Evolutionary conservation across 2,113 vertebrate genomes (phyloP).

Genomic region (Anarrhichthys ocellatus): DNA sequence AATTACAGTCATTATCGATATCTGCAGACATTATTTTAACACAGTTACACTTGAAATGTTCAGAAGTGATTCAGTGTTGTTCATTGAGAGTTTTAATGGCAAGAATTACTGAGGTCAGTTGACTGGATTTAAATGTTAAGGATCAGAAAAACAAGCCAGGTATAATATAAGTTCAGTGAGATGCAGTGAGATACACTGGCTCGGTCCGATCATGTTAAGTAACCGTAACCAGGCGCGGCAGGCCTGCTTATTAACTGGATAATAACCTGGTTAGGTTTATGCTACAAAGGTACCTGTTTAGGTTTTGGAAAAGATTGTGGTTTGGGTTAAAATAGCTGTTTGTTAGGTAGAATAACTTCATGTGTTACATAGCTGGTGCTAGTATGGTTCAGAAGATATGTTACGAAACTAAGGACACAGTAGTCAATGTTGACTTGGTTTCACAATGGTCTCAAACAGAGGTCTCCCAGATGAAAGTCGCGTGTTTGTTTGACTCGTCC

Average conservation of each 20-base stretch:
- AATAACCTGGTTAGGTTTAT: not conserved
- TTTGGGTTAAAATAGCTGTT: too few relatives aligned
- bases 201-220: too few relatives aligned
- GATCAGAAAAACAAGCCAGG: not conserved
- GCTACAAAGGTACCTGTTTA: not conserved
- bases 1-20: constrained; percentile 5
- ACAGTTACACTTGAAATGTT: not conserved
- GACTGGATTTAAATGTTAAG: not conserved
- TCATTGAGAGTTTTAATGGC: too few relatives aligned
- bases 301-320: not conserved
- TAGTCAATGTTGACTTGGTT: not conserved
- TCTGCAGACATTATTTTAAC: constrained; percentile 3
- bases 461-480: too few relatives aligned
- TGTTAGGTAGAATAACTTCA: too few relatives aligned
- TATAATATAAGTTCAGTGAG: too few relatives aligned
- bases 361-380: not conserved
- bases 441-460: not conserved
- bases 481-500: too few relatives aligned
- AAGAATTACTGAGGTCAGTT: not conserved
- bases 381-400: not conserved
- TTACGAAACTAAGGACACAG: not conserved
- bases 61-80: too few relatives aligned
- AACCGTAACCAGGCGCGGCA: too few relatives aligned
- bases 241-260: too few relatives aligned
- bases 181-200: not conserved